Conservation (phyloP, 2,113 vertebrate genomes). For the Oreochromis niloticus region DNA sequence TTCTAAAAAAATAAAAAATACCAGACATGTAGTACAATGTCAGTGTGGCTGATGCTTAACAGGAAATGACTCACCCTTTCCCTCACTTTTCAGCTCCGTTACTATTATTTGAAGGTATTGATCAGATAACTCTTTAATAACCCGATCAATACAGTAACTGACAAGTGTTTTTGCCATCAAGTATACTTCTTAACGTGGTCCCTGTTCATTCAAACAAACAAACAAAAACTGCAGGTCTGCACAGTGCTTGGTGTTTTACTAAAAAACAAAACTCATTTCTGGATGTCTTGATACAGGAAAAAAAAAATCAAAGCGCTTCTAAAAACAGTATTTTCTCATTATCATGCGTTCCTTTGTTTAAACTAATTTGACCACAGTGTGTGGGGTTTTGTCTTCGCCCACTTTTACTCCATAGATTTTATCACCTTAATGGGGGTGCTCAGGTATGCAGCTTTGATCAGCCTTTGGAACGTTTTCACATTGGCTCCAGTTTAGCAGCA, state of each 20-base stretch:
- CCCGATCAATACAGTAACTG: background rate
- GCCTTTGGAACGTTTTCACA: conserved; percentile 57
- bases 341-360: conserved; percentile 16
- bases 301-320: background rate
- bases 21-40: background rate
- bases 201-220: background rate
- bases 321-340: conserved; percentile 32
- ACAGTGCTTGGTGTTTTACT: background rate
- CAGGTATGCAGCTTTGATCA: conserved; percentile 66
- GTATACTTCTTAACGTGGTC: background rate
- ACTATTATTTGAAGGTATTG: background rate
- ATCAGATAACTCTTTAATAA: background rate
- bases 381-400: conserved; percentile 40
- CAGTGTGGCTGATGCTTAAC: background rate
- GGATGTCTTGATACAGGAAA: background rate
- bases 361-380: conserved; percentile 17
- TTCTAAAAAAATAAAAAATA: background rate
- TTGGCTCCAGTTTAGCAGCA: conserved; percentile 54
- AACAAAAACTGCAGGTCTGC: background rate
- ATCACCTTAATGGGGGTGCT: conserved; percentile 54
- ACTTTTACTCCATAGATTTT: conserved; percentile 32
- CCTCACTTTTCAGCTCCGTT: background rate
- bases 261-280: background rate
- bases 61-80: background rate
- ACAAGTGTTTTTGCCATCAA: background rate